Conservation (phyloP, 2,113 vertebrate species). For the Hippoglossus stenolepis region DNA sequence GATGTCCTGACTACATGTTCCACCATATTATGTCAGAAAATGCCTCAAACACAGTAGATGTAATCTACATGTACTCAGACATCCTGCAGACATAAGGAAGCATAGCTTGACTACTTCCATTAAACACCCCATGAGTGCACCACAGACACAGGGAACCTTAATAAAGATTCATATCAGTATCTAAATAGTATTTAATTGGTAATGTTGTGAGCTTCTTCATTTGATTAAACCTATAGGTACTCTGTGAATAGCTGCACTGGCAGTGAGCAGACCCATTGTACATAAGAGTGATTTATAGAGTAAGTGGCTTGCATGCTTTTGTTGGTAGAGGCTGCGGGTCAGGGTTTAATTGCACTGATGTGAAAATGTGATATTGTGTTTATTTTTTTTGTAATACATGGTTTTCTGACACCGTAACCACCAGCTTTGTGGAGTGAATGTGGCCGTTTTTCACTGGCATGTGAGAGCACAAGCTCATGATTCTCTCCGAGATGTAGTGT, state of each 20-base stretch:
- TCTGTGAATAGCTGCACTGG: constrained; percentile 59
- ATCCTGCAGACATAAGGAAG: constrained; percentile 44
- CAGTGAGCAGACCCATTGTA: constrained; percentile 63
- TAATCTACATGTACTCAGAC: constrained; percentile 23
- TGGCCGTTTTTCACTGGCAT: constrained; percentile 64
- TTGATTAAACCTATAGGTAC: constrained; percentile 53
- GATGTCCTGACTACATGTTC: constrained; percentile 29
- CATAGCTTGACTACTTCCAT: constrained; percentile 34
- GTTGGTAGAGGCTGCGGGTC: constrained; percentile 76
- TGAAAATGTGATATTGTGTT: constrained; percentile 72
- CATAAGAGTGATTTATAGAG: constrained; percentile 66
- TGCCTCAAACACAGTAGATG: constrained; percentile 35
- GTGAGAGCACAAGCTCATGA: constrained; percentile 69
- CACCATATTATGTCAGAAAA: constrained; percentile 38
- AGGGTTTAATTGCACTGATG: constrained; percentile 83
- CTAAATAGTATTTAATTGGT: constrained; percentile 49
- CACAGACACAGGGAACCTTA: constrained; percentile 46
- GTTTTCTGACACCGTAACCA: constrained; percentile 60
- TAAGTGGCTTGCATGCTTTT: constrained; percentile 79
- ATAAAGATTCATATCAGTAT: constrained; percentile 55
- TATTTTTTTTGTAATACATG: constrained; percentile 60
- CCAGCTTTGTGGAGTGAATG: constrained; percentile 69
- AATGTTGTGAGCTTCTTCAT: constrained; percentile 55
- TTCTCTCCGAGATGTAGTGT: constrained; percentile 64
- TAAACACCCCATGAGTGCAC: constrained; percentile 24